Evolutionary conservation across 2,113 vertebrate genomes (phyloP).

Genomic region (Ophthalmotilapia sp.): DNA sequence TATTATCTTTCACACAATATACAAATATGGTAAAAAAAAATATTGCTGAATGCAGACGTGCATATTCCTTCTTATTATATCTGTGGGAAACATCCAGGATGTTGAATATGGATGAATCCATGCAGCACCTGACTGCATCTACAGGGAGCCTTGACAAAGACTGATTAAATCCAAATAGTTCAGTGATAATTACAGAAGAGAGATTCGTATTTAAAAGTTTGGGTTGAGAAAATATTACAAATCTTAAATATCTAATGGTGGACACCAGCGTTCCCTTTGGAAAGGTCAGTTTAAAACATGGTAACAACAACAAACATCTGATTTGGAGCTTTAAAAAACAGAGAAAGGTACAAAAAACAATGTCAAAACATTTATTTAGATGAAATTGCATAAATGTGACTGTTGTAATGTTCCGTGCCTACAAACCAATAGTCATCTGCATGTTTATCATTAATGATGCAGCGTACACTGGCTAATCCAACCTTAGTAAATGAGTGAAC

Average conservation of each 20-base stretch:
- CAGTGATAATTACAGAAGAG: neutral
- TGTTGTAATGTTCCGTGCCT: neutral
- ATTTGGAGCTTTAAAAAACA: neutral
- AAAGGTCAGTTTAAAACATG: neutral
- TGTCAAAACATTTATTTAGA: neutral
- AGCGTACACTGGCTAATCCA: neutral
- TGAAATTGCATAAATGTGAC: neutral
- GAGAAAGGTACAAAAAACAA: neutral
- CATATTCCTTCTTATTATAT: conserved; percentile 1
- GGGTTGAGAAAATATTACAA: neutral
- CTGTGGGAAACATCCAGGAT: conserved; percentile 2
- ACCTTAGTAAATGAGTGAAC: neutral
- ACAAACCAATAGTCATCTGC: neutral
- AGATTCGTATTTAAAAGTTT: neutral
- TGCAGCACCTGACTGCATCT: neutral
- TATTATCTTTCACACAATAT: neutral
- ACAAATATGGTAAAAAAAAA: conserved; percentile 17
- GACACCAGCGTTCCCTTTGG: neutral
- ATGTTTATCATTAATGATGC: neutral
- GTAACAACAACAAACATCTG: neutral
- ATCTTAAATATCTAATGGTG: neutral
- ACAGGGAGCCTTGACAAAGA: neutral
- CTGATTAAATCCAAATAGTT: neutral
- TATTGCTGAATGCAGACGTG: neutral
- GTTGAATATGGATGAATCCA: neutral